These are phyloP conservation scores for Drosophila leonis DNA, from an alignment of 2,888 invertebrate genomes.

Conservation along the genomic window DNA sequence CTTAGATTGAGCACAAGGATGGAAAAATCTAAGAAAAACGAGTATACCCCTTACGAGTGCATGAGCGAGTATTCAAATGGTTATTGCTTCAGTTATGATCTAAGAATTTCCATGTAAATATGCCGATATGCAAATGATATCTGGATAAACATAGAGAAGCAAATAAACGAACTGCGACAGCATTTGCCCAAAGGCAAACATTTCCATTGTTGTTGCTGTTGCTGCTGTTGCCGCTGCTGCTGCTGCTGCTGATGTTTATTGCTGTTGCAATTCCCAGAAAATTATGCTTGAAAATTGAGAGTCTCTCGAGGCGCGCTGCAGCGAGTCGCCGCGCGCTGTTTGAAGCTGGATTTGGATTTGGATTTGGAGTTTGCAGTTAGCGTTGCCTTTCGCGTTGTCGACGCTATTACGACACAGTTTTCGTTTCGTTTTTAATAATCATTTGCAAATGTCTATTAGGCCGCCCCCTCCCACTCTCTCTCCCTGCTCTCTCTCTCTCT, in stretches of 20 bases:
- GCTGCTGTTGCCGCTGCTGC: slow-evolving; percentile 10
- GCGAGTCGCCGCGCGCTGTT: slow-evolving; percentile 19
- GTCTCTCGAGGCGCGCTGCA: slow-evolving; percentile 37
- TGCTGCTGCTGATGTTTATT: slow-evolving; percentile 33
- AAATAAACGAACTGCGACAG: slow-evolving; percentile 47
- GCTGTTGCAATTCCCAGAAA: slow-evolving; percentile 71
- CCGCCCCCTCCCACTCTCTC: slow-evolving; percentile 26
- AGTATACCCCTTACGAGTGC: not conserved
- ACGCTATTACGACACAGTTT: slow-evolving; percentile 71
- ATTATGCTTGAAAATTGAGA: slow-evolving; percentile 72
- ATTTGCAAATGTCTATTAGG: slow-evolving; percentile 73
- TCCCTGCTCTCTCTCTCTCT: not conserved
- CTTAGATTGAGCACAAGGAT: not conserved
- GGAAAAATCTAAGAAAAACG: too few species aligned
- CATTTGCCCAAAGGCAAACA: slow-evolving; percentile 49
- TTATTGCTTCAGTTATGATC: slow-evolving; percentile 45
- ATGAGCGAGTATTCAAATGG: slow-evolving; percentile 11
- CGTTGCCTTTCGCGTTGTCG: slow-evolving; percentile 55
- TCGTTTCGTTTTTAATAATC: slow-evolving; percentile 77
- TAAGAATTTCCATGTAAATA: slow-evolving; percentile 56
- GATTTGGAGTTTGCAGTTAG: slow-evolving; percentile 7
- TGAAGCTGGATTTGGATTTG: slow-evolving; percentile 22
- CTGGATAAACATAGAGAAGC: slow-evolving; percentile 44
- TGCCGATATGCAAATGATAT: slow-evolving; percentile 52
- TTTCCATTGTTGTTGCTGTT: slow-evolving; percentile 33